These are phyloP conservation scores for Oophaga sylvatica DNA, from an alignment of 2,797 vertebrate genomes.

Conservation along the genomic window DNA sequence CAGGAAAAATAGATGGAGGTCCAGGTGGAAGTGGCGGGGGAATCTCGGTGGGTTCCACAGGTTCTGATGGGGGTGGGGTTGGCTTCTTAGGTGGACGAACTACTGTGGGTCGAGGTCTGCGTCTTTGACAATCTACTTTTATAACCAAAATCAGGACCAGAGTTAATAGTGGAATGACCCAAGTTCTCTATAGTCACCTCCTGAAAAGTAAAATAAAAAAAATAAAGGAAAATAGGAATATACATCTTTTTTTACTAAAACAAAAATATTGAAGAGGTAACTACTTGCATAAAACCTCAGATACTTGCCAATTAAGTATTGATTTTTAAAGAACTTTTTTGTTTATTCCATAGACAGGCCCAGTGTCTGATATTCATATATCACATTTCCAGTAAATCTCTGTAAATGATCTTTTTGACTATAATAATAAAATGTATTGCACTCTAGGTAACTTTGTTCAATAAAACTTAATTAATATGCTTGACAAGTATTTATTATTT, in stretches of 20 bases:
- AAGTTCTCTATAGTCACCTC: constrained; percentile 55
- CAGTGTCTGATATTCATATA: neutral
- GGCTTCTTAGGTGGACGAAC: constrained; percentile 63
- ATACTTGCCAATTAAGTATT: neutral
- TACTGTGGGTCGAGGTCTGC: constrained; percentile 61
- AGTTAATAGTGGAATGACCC: constrained; percentile 64
- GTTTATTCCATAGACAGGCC: no score
- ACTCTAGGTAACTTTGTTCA: no score
- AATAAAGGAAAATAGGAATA: neutral
- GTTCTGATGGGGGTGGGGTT: constrained; percentile 71
- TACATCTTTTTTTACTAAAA: no score
- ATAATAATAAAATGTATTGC: no score
- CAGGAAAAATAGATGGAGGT: constrained; percentile 82
- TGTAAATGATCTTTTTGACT: no score
- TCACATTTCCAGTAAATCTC: neutral
- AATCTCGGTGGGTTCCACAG: constrained; percentile 89
- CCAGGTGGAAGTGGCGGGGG: constrained; percentile 87
- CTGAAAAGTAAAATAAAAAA: constrained; percentile 16
- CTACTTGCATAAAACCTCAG: neutral
- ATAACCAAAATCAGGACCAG: constrained; percentile 82
- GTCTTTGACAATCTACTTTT: constrained; percentile 77
- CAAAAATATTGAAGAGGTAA: no score
- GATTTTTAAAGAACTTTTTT: no score
- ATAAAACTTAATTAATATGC: no score
- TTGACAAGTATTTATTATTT: no score